These are phyloP conservation scores for Mesocricetus auratus DNA, from an alignment of 2,113 vertebrate species.

Conservation along the genomic window DNA sequence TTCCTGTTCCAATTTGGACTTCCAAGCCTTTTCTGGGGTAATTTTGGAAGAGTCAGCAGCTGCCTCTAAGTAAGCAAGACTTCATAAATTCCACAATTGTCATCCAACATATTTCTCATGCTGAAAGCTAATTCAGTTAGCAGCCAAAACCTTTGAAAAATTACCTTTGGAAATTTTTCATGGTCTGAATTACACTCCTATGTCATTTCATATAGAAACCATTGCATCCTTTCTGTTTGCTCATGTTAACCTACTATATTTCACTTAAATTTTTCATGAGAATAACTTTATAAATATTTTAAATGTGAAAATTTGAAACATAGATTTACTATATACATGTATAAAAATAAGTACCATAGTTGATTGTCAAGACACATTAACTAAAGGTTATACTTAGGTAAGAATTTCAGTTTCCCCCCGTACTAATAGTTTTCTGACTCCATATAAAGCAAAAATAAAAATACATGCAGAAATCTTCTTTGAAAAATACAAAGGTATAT, in stretches of 20 bases:
- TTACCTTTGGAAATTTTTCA: neutral
- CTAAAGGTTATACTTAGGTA: neutral
- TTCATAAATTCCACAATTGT: slow-evolving; percentile 54
- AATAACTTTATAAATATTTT: neutral
- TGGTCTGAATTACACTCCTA: neutral
- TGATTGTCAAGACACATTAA: neutral
- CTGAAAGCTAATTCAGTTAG: slow-evolving; percentile 33
- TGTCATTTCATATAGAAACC: neutral
- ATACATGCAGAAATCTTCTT: neutral
- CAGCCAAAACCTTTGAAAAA: neutral
- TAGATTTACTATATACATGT: neutral
- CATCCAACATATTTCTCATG: slow-evolving; percentile 19
- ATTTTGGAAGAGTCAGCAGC: slow-evolving; percentile 55
- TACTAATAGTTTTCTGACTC: neutral
- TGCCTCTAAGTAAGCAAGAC: slow-evolving; percentile 36
- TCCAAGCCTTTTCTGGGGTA: slow-evolving; percentile 19
- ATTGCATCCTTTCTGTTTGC: neutral
- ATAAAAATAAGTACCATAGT: slow-evolving; percentile 43
- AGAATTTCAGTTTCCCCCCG: neutral
- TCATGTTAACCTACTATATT: neutral
- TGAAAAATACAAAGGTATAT: neutral
- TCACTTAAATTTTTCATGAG: neutral
- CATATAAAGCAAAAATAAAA: slow-evolving; percentile 50
- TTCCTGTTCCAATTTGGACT: neutral
- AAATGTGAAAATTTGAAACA: slow-evolving; percentile 25